phyloP scores from a whole-genome alignment of 1,140 invertebrate species.

The Musca vetustissima region DNA sequence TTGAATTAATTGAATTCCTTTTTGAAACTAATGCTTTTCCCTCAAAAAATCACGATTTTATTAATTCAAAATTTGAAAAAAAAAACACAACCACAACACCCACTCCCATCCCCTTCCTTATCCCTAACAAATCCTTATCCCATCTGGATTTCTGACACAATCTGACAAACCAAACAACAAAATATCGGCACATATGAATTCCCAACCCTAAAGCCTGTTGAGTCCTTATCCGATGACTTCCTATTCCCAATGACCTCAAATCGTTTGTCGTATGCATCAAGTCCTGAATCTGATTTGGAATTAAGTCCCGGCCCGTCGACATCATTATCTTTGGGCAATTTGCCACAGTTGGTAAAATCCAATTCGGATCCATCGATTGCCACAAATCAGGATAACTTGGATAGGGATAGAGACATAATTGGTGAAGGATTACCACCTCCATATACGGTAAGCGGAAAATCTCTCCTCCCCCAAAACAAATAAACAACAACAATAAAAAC shows the following conservation, averaged over 20 bases:
- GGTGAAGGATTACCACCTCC: constrained; percentile 70
- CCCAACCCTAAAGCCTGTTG: constrained; percentile 66
- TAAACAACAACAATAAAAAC: constrained; percentile 18
- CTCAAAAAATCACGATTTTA: too few relatives aligned
- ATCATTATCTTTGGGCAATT: constrained; percentile 60
- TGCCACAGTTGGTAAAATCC: constrained; percentile 75
- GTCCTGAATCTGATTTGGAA: constrained; percentile 92
- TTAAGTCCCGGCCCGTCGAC: constrained; percentile 73
- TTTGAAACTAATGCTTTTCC: constrained; percentile 5
- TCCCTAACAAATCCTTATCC: background rate
- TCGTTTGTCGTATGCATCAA: constrained; percentile 91
- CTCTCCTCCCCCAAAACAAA: too few relatives aligned
- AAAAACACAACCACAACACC: background rate
- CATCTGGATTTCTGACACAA: background rate
- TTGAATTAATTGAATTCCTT: background rate
- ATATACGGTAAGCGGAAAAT: constrained; percentile 68
- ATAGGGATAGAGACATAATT: constrained; percentile 61
- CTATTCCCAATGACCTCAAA: constrained; percentile 95
- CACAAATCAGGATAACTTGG: constrained; percentile 65
- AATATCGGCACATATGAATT: background rate
- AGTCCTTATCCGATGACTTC: constrained; percentile 91
- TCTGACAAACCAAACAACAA: background rate
- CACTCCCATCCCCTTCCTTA: background rate
- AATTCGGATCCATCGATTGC: constrained; percentile 81
- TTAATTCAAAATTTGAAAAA: too few relatives aligned